A percentile compares a stretch with the other conserved stretches of the same genome.
Evolutionary conservation across 2,113 vertebrate genomes (phyloP).

Genomic region (Saguinus imperator): DNA sequence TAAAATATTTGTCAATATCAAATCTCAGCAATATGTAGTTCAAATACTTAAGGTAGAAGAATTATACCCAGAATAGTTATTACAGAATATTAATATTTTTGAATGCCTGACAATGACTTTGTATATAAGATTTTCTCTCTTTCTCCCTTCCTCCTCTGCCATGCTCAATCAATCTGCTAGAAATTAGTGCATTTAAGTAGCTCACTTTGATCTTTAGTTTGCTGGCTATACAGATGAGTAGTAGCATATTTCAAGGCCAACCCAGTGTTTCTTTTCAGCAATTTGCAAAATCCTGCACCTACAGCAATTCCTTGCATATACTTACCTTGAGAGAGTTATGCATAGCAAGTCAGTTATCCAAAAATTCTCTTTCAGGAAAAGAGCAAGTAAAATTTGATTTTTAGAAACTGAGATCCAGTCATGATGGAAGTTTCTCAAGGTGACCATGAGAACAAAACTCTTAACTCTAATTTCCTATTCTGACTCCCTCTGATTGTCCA

Average conservation of each 20-base stretch:
- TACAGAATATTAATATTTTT: not conserved
- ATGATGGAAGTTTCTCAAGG: conserved; percentile 24
- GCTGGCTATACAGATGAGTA: conserved; percentile 38
- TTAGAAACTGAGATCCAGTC: conserved; percentile 27
- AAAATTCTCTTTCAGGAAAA: conserved; percentile 34
- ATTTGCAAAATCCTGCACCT: conserved; percentile 24
- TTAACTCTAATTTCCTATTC: not conserved
- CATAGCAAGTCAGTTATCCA: not conserved
- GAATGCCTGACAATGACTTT: not conserved
- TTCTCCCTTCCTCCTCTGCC: not conserved
- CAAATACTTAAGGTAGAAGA: conserved; percentile 7
- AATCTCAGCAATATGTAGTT: not conserved
- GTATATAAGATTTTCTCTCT: not conserved
- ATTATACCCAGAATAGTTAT: not conserved
- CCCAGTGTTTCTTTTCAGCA: conserved; percentile 4
- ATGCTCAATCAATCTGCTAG: not conserved
- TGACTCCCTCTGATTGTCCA: conserved; percentile 8
- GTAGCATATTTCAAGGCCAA: conserved; percentile 38
- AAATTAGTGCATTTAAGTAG: conserved; percentile 19
- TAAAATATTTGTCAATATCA: conserved; percentile 26
- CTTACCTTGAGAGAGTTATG: conserved; percentile 22
- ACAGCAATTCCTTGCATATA: conserved; percentile 42
- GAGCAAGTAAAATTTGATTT: conserved; percentile 31
- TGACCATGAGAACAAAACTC: conserved; percentile 31
- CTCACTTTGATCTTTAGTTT: conserved; percentile 41